Evolutionary conservation across 1,140 invertebrate genomes (phyloP), one percentile per base, ranked within the genome.

Genomic region (Ridgeia piscesae): DNA sequence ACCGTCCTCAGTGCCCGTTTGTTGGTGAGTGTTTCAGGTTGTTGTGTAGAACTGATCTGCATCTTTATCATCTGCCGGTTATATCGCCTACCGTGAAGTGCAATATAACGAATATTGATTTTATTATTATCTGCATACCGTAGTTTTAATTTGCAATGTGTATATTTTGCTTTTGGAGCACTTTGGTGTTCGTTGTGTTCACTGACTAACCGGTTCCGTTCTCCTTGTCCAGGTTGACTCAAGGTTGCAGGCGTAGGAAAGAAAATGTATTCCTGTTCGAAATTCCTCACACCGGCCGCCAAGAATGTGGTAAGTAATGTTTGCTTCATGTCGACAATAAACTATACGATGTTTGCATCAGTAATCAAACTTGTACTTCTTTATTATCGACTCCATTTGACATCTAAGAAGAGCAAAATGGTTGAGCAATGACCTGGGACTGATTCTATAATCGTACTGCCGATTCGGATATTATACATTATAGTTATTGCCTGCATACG

Each of bases 221-320:
- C 35, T 90, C 89, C 35, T 90, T 90, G 89, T 33, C 89, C 33
- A 90, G 89, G 89, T 90, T 90, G 89, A 35, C 89, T 34, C 89
- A 34, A 91, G 91, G 42, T 48, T 58, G 34, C 58, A 77, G 58
- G 58, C 58, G 27, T 77, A 77, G 58, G 58, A 77, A 77, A 42
- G 48, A 58, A 33, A 14, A 94, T 94, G 93, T 94, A 94, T 92
- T 92, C 93, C 91, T 94, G 93, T 91, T 91, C 93, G 35, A 94
- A 94, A 33, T 91, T 94, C 89, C 48, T 94, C 88, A 92, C 94
- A 42, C 94, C 94, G 33, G 93, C 93, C 89, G 93, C 93, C 48
- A 94, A 93, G 91, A 92, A 91, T 58, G 89, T 94, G 89, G 94
- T 94, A 94, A 93, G 94, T 94, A 91, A 27, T 58, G 21, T n/a